Conservation (phyloP, 2,113 vertebrate genomes). For the Neolamprologus toae region DNA sequence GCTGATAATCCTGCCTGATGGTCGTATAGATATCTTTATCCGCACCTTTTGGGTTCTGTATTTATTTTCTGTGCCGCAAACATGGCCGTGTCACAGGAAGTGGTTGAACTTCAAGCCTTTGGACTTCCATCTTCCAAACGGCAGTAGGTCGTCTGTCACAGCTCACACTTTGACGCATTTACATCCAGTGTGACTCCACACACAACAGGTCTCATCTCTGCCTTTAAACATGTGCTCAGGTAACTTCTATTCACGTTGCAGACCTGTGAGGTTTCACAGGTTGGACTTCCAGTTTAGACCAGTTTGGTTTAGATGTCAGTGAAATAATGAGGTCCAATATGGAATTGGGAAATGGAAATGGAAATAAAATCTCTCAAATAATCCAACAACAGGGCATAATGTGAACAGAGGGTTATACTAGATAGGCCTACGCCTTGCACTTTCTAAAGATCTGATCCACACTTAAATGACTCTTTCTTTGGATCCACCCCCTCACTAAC, state of each 20-base stretch:
- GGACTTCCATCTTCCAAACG: background rate
- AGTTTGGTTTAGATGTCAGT: background rate
- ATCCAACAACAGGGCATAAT: background rate
- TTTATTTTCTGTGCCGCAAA: background rate
- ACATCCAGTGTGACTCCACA: background rate
- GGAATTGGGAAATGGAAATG: slow-evolving; percentile 1
- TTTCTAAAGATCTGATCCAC: background rate
- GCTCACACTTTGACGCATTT: background rate
- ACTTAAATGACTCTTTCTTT: background rate
- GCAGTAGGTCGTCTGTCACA: background rate
- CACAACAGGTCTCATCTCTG: background rate
- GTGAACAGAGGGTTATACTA: background rate
- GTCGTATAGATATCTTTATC: background rate
- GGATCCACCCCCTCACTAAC: background rate
- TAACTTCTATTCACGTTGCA: background rate
- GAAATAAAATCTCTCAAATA: background rate
- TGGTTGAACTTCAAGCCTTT: background rate
- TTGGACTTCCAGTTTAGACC: background rate
- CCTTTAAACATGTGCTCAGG: background rate
- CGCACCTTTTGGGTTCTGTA: background rate
- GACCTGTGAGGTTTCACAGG: background rate
- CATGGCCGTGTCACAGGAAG: background rate
- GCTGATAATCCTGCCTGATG: background rate
- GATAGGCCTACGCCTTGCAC: background rate
- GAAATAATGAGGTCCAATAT: background rate